Evolutionary conservation across 2,113 vertebrate species (phyloP).

Genomic region (Atlantisia rogersi): DNA sequence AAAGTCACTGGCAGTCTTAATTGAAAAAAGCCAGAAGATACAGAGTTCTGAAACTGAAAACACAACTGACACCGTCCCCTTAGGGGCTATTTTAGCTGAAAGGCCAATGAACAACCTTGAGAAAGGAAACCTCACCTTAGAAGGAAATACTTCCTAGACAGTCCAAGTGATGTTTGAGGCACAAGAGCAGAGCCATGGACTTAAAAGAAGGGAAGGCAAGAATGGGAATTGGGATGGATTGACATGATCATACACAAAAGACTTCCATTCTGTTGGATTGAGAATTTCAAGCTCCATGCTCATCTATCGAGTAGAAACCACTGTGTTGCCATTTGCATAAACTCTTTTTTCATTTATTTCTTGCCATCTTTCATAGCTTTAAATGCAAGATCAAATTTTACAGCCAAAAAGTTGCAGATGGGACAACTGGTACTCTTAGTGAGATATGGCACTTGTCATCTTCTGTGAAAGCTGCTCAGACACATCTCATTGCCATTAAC

Average conservation of each 20-base stretch:
- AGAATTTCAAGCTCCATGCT: not conserved
- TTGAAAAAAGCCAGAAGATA: not conserved
- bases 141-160: not conserved
- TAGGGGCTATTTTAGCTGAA: not conserved
- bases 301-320: not conserved
- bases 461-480: rapidly evolving
- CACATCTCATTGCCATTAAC: not conserved
- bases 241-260: not conserved
- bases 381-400: not conserved
- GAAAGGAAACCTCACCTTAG: not conserved
- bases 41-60: not conserved
- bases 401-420: not conserved
- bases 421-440: not conserved
- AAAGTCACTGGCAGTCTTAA: not conserved
- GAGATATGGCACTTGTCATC: not conserved
- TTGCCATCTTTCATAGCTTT: not conserved
- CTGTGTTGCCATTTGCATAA: not conserved
- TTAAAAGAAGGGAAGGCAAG: not conserved
- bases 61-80: not conserved
- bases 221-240: not conserved
- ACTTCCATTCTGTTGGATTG: not conserved
- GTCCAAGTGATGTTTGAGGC: not conserved
- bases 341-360: not conserved
- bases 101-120: not conserved
- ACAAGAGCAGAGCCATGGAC: not conserved